Evolutionary conservation across 2,888 invertebrate species (phyloP), one percentile per base, ranked within the genome.

Genomic region (Morpho helenor): DNA sequence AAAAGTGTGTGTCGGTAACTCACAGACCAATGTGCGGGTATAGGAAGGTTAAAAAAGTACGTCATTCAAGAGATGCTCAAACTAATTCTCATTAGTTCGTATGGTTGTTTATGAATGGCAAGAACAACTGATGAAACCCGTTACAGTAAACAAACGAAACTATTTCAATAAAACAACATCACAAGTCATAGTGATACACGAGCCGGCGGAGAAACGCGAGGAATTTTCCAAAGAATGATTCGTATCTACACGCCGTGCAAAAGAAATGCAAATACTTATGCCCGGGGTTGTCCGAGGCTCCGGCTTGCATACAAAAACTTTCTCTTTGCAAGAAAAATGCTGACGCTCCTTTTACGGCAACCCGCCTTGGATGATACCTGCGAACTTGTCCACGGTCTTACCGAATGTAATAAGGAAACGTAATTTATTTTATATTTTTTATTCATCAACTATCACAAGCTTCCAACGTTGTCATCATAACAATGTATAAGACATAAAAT

Each of bases 221-320:
- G 73, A 71, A 76, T 73, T 70, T 68, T 65, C 67, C 66, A 61
- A 70, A 67, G 75, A 79, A 76, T 73, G 69, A 68, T 65, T 70
- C 68, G 56, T 72, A 74, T 70, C 72, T 68, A 69, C 68, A 66
- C 63, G 69, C 72, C 77, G 74, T 78, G 78, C 75, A 77, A 77
- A 78, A 79, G 80, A 80, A 84, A 87, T 84, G 82, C 83, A 83
- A 86, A 83, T 84, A 80, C 80, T 83, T 81, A 81, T 84, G 79
- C 82, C 73, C 65, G 61, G 72, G 74, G 77, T 79, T 76, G 81
- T 74, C 76, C 76, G 69, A 73, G 68, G 60, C 72, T 66, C 49
- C 60, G 70, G 68, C 69, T 73, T 72, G 76, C 77, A 79, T 78
- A 77, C 76, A 75, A 80, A 84, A 86, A 86, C 87, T 88, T 88